Evolutionary conservation across 1,140 invertebrate species (phyloP).

Genomic region (Anastrepha ludens): DNA sequence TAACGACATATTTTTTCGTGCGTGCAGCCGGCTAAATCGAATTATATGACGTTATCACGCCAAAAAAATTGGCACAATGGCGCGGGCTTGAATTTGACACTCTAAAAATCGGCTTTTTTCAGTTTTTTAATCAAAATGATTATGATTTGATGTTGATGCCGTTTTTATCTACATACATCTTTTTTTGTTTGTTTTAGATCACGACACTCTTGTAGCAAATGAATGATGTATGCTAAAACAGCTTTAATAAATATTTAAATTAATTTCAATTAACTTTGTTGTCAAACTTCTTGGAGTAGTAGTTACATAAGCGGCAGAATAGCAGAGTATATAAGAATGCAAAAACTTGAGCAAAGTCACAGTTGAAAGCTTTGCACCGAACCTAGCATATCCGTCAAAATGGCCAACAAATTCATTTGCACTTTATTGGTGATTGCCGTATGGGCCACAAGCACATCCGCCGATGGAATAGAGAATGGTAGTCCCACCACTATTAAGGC

Average conservation of each 20-base stretch:
- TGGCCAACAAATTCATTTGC: slow-evolving; percentile 60
- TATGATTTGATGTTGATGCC: too few species aligned
- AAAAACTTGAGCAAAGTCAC: neutral
- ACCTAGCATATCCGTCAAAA: neutral
- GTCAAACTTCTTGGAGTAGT: too few species aligned
- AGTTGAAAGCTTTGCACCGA: too few species aligned
- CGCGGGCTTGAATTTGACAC: too few species aligned
- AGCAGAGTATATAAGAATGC: neutral
- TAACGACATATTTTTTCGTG: too few species aligned
- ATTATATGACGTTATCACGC: too few species aligned
- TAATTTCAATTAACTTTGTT: neutral
- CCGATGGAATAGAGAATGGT: slow-evolving; percentile 76
- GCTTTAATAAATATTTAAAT: neutral
- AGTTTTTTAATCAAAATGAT: too few species aligned
- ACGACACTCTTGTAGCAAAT: too few species aligned
- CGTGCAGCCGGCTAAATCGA: too few species aligned
- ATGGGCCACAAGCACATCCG: neutral
- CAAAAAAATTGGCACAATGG: neutral
- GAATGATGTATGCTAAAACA: neutral
- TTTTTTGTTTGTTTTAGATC: neutral
- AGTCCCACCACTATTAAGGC: slow-evolving; percentile 74
- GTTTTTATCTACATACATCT: too few species aligned
- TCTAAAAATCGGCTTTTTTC: too few species aligned
- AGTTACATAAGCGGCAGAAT: neutral
- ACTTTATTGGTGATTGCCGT: neutral